phyloP scores from a whole-genome alignment of 2,797 vertebrate species.

The Alauda arvensis region DNA sequence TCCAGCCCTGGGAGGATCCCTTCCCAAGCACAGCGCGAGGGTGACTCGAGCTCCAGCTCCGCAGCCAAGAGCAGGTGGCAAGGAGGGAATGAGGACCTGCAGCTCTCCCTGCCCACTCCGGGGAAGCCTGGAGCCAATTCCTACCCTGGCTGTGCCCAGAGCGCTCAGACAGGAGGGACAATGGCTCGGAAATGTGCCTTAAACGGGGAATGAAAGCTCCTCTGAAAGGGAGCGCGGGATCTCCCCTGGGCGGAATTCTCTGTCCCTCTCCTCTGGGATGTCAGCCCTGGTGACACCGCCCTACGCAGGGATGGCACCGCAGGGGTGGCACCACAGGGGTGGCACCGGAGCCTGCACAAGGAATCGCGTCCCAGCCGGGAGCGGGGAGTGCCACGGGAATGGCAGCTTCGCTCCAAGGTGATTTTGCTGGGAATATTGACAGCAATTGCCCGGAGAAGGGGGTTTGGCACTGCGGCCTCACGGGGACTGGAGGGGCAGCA shows the following conservation, averaged over 20 bases:
- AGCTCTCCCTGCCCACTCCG: neutral
- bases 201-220: neutral
- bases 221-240: neutral
- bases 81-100: neutral
- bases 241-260: neutral
- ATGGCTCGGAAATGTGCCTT: neutral
- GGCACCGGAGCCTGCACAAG: neutral
- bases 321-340: neutral
- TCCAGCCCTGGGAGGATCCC: neutral
- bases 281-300: neutral
- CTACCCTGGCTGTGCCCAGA: neutral
- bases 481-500: accelerated
- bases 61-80: neutral
- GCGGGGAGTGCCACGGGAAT: accelerated
- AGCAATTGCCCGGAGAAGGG: neutral
- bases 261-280: neutral
- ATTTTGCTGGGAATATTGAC: neutral
- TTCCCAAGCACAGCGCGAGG: neutral
- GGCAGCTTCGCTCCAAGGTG: neutral
- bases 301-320: neutral
- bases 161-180: neutral
- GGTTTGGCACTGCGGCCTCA: neutral
- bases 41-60: neutral
- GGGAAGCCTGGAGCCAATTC: neutral
- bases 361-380: neutral